Evolutionary conservation across 2,888 invertebrate genomes (phyloP).

Genomic region (Formica aserva): DNA sequence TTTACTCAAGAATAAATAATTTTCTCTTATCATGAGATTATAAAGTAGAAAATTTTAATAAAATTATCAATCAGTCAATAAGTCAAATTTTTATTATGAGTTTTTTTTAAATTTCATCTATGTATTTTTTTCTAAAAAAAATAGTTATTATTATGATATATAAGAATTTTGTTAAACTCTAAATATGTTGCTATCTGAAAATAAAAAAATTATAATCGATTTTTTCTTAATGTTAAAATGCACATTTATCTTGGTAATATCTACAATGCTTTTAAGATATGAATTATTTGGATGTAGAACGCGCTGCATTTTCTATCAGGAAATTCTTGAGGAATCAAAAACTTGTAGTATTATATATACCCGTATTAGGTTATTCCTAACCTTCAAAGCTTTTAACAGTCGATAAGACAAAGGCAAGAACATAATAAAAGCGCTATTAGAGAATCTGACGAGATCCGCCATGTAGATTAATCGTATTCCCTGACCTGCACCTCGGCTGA

Average conservation of each 20-base stretch:
- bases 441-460: slow-evolving; percentile 76
- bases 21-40: neutral
- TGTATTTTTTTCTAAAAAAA: neutral
- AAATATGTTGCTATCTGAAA: neutral
- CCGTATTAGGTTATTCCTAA: neutral
- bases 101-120: neutral
- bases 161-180: neutral
- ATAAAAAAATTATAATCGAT: neutral
- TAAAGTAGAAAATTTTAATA: neutral
- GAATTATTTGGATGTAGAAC: neutral
- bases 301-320: neutral
- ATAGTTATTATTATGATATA: neutral
- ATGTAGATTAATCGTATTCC: slow-evolving; percentile 83
- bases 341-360: neutral
- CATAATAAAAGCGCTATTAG: slow-evolving; percentile 76
- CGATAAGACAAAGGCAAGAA: slow-evolving; percentile 28
- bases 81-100: neutral
- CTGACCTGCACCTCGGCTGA: slow-evolving; percentile 75
- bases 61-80: neutral
- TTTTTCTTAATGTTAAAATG: neutral
- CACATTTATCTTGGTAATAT: neutral
- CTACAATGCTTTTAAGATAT: neutral
- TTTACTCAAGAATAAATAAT: neutral
- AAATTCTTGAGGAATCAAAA: neutral
- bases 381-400: slow-evolving; percentile 27